Base-by-base conservation (phyloP, 2,888 invertebrate species). In the Camponotus fellah region DNA sequence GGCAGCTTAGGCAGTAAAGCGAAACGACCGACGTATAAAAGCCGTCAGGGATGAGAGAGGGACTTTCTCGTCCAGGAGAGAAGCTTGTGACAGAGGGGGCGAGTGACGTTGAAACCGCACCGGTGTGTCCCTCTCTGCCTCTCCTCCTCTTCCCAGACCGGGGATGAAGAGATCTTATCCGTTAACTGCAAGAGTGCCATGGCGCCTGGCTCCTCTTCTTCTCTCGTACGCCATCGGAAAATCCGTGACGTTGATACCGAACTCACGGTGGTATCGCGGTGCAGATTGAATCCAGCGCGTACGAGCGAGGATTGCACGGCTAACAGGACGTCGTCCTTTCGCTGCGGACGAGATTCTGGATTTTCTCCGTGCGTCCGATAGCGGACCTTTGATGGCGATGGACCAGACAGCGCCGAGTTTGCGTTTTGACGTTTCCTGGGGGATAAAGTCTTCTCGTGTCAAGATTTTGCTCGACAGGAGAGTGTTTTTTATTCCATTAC, bases 151-250 rank as follows among this genome's bases (percentile, higher is more conserved):
- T 53, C 14, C n/a, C 53, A 17, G 1, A 5, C 53, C 53, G 2
- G 85, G 86, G 91, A 92, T 91, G 92, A 92, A 92, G 88, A 90
- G 93, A 93, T 93, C 89, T 91, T 92, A 92, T 93, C 92, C 91
- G 89, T 65, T 88, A 89, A 89, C 90, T 91, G 91, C 91, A 84
- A 83, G n/a, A 53, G 69, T 66, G 72, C 85, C 84, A 75, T 74
- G 77, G 76, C 80, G 60, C 84, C 84, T 58, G 75, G 62, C 72
- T 84, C 81, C 75, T 85, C 80, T 79, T 60, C 68, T 49, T 83
- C 82, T 60, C 72, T 58, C 53, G 17, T 75, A 64, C 65, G 84
- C 83, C 85, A 69, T 69, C 87, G 82, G 89, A 87, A 89, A 89
- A 89, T 87, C 86, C 83, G 83, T 83, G 88, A 72, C 81, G 86